Conservation (phyloP, 2,113 vertebrate genomes). For the Penelope pileata region DNA sequence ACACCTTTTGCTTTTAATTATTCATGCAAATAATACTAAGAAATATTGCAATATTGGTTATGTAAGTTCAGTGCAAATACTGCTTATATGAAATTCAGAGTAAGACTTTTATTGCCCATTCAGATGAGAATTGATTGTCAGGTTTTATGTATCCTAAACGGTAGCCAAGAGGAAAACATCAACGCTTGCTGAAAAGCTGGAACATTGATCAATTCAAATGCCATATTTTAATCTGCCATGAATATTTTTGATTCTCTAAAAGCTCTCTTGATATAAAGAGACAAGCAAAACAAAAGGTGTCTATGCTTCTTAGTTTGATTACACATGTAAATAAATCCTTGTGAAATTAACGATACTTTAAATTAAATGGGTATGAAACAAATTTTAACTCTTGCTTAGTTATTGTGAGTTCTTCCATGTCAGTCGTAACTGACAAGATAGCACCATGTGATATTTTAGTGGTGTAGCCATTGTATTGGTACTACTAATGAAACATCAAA, state of each 20-base stretch:
- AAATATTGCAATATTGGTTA: background rate
- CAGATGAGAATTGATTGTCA: background rate
- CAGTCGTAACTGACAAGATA: background rate
- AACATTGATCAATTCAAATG: background rate
- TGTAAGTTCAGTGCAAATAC: background rate
- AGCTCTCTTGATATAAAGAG: background rate
- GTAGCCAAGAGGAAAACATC: background rate
- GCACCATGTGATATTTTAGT: background rate
- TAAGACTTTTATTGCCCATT: background rate
- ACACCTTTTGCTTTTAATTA: constrained; percentile 3
- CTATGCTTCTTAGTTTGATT: background rate
- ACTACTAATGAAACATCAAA: background rate
- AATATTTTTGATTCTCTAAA: background rate
- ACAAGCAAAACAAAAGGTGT: background rate
- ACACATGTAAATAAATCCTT: background rate
- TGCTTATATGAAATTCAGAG: background rate
- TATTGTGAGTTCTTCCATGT: background rate
- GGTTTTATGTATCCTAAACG: background rate
- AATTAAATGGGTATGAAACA: background rate
- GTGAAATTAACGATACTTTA: background rate
- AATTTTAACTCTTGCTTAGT: background rate
- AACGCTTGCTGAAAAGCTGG: background rate
- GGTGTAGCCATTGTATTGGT: background rate
- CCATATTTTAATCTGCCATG: background rate
- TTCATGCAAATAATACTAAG: background rate